A percentile compares a stretch with the other conserved stretches of the same genome.
Conservation (phyloP, 2,113 vertebrate genomes). For the Saguinus imperator region DNA sequence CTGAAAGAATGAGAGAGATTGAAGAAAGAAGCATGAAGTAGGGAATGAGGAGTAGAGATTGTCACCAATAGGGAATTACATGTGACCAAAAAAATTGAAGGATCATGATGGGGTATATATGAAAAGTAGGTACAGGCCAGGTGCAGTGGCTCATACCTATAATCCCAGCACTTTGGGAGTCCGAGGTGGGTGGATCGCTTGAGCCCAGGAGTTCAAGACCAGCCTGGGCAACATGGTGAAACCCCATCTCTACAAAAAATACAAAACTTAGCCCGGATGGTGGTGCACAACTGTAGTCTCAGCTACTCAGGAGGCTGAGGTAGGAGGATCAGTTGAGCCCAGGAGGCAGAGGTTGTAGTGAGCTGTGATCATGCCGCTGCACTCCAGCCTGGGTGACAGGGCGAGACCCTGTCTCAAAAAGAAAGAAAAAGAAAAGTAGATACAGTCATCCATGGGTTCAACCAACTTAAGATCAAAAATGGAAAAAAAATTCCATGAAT, state of each 20-base stretch:
- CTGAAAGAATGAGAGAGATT: neutral
- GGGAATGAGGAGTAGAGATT: neutral
- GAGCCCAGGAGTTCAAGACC: neutral
- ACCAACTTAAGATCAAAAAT: neutral
- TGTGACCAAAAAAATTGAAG: neutral
- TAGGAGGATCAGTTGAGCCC: neutral
- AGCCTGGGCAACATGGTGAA: neutral
- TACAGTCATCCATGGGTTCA: too few species aligned
- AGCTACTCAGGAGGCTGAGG: neutral
- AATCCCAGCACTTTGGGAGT: neutral
- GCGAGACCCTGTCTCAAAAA: neutral
- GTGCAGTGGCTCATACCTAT: neutral
- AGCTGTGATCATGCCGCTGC: neutral
- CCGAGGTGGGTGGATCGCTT: neutral
- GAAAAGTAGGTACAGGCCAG: neutral
- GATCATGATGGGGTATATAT: neutral
- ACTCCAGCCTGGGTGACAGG: neutral
- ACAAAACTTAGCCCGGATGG: neutral
- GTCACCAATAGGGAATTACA: neutral
- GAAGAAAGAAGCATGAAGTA: neutral
- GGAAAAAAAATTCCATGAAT: neutral
- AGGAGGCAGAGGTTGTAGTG: neutral
- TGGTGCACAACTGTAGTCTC: neutral
- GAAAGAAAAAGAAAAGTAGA: too few species aligned
- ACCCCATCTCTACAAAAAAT: neutral